phyloP scores from a whole-genome alignment of 1,140 invertebrate genomes.

The Aphis craccivora region DNA sequence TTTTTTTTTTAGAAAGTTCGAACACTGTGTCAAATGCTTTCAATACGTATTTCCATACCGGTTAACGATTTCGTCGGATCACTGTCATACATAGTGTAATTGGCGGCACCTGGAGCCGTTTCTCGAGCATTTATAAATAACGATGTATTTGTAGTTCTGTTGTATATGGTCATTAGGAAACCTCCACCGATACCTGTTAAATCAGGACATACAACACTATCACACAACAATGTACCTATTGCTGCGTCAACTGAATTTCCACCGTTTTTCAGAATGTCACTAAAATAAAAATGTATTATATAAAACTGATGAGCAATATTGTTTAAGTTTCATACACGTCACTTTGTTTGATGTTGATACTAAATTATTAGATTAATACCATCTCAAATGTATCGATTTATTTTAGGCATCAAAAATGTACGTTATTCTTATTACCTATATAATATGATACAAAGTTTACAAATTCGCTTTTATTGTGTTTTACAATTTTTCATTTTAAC shows the following conservation, averaged over 20 bases:
- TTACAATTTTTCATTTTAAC: no score
- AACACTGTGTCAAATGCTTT: background rate
- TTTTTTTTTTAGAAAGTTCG: background rate
- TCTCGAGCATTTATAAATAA: conserved; percentile 74
- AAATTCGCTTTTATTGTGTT: no score
- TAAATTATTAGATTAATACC: no score
- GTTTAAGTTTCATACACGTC: no score
- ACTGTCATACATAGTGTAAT: conserved; percentile 71
- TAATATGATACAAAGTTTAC: no score
- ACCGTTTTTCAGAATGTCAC: conserved; percentile 71
- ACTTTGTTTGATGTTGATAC: no score
- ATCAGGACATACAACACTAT: conserved; percentile 81
- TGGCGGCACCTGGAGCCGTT: conserved; percentile 70
- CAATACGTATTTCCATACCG: background rate
- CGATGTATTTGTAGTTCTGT: conserved; percentile 65
- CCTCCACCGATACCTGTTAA: conserved; percentile 86
- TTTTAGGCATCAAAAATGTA: no score
- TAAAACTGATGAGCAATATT: background rate
- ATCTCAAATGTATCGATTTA: no score
- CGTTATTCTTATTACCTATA: no score
- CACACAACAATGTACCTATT: conserved; percentile 81
- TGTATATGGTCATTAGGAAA: conserved; percentile 80
- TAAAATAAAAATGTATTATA: conserved; percentile 60
- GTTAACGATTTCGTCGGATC: conserved; percentile 65
- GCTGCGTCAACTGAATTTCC: conserved; percentile 86